Conservation (phyloP, 2,888 invertebrate species). For the Metacarcinus magister region DNA sequence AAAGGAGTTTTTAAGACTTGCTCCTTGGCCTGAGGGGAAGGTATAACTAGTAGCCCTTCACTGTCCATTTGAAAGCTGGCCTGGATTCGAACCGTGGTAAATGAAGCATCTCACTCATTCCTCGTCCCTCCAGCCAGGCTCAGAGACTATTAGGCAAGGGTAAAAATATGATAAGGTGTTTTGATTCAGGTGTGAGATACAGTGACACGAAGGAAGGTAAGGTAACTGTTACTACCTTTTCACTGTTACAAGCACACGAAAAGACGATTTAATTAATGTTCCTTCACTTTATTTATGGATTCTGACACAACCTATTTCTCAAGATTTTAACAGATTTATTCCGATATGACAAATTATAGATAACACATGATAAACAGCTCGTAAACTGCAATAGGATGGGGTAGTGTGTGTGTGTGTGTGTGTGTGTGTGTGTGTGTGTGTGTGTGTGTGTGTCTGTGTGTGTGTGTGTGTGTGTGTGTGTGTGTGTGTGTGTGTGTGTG, state of each 20-base stretch:
- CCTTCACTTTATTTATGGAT: no score
- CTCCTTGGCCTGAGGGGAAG: background rate
- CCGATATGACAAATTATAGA: no score
- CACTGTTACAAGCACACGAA: background rate
- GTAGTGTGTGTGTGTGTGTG: conserved; percentile 54
- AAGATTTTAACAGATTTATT: no score
- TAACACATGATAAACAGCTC: background rate
- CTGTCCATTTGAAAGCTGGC: background rate
- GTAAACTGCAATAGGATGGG: background rate
- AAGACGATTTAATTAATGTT: no score
- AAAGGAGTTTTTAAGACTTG: background rate
- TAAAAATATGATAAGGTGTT: background rate
- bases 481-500: background rate
- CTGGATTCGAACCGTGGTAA: background rate
- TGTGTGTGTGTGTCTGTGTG: conserved; percentile 62
- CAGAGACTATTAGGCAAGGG: background rate
- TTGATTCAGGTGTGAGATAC: background rate
- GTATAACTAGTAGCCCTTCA: background rate
- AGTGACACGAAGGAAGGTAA: background rate
- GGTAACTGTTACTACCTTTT: background rate
- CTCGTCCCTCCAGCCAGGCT: background rate
- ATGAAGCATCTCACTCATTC: background rate
- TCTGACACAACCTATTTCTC: no score
- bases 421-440: conserved; percentile 64
- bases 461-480: conserved; percentile 59